Evolutionary conservation across 2,113 vertebrate species (phyloP).

Genomic region (Orientallactaga bullata): DNA sequence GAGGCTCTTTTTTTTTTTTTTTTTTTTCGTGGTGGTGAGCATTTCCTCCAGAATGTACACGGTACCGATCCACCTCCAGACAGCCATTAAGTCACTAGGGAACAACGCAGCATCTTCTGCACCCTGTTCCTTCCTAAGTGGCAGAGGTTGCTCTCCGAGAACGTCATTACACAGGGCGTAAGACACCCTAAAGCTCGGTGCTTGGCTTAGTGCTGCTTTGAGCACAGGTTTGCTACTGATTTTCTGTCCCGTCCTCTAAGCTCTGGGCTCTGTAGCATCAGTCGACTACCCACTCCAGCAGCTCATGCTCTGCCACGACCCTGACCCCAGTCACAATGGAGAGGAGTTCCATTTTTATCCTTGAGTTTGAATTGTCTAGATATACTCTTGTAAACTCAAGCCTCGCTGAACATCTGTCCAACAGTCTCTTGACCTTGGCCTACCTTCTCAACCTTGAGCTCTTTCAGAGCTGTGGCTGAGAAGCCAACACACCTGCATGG

Average conservation of each 20-base stretch:
- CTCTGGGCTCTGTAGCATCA: not conserved
- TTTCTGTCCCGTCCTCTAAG: not conserved
- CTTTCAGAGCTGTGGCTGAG: not conserved
- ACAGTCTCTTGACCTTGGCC: not conserved
- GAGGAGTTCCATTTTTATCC: not conserved
- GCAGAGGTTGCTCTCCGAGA: not conserved
- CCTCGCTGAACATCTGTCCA: not conserved
- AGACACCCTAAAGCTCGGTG: too few relatives aligned
- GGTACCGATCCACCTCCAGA: not conserved
- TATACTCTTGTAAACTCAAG: not conserved
- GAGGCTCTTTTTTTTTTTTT: not conserved
- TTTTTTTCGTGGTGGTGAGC: not conserved
- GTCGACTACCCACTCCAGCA: too few relatives aligned
- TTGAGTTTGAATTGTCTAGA: not conserved
- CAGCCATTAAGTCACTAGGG: not conserved
- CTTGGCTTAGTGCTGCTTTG: rapidly evolving
- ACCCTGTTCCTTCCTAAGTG: not conserved
- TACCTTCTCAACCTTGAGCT: not conserved
- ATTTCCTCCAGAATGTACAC: not conserved
- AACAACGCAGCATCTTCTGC: not conserved
- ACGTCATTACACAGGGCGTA: too few relatives aligned
- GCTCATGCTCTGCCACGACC: not conserved
- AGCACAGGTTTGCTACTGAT: rapidly evolving
- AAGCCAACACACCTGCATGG: not conserved
- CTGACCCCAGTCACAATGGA: not conserved